phyloP scores from a whole-genome alignment of 2,797 vertebrate species.

The Trachurus trachurus region DNA sequence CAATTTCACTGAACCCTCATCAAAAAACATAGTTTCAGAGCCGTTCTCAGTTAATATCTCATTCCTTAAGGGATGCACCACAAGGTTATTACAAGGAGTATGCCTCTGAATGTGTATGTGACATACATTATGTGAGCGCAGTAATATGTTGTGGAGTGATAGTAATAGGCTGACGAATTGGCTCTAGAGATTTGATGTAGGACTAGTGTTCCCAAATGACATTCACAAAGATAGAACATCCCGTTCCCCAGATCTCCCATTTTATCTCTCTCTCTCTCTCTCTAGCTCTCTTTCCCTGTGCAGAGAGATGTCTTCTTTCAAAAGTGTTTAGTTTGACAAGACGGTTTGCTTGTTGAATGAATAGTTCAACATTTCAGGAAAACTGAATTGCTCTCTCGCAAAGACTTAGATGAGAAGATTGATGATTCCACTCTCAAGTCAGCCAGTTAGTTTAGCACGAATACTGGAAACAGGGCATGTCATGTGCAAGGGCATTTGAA shows the following conservation, averaged over 20 bases:
- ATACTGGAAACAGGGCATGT: neutral
- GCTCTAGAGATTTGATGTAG: constrained; percentile 37
- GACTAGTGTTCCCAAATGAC: constrained; percentile 36
- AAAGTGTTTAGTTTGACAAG: neutral
- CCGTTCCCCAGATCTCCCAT: constrained; percentile 13
- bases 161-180: constrained; percentile 37
- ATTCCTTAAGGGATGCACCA: constrained; percentile 32
- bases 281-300: no score
- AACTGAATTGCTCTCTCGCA: neutral
- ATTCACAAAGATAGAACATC: constrained; percentile 34
- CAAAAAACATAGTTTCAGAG: constrained; percentile 40
- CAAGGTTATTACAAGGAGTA: constrained; percentile 53
- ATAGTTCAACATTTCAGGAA: neutral
- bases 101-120: constrained; percentile 7
- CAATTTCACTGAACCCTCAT: constrained; percentile 41
- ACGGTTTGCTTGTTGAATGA: constrained; percentile 8
- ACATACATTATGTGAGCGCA: constrained; percentile 20
- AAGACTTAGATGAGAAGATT: neutral
- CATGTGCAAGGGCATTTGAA: no score
- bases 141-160: constrained; percentile 37
- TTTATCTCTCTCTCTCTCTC: neutral
- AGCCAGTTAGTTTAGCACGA: neutral
- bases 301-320: neutral
- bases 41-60: constrained; percentile 39
- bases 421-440: neutral